Percentiles rank a stretch among this genome's conserved stretches.
Evolutionary conservation across 2,797 vertebrate species (phyloP).

Genomic region (Ctenopoma multispine): DNA sequence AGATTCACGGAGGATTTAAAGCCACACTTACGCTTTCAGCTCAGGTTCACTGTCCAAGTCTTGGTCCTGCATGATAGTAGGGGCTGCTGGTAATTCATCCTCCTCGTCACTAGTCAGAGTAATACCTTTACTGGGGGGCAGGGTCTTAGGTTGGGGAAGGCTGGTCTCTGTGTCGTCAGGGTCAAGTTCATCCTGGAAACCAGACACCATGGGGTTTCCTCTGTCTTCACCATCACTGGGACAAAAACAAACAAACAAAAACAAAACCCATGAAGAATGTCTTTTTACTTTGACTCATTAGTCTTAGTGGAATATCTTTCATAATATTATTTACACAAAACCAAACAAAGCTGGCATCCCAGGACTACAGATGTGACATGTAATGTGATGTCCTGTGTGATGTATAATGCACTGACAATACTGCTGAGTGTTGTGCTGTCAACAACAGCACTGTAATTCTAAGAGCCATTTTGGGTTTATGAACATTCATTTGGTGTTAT

Average conservation of each 20-base stretch:
- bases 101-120: slow-evolving; percentile 91
- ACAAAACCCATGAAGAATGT: background rate
- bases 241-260: too few relatives aligned
- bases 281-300: background rate
- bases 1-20: background rate
- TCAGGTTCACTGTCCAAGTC: slow-evolving; percentile 77
- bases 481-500: too few relatives aligned
- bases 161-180: slow-evolving; percentile 84
- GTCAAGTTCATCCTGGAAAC: slow-evolving; percentile 94
- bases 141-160: slow-evolving; percentile 57
- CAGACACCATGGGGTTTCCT: slow-evolving; percentile 94
- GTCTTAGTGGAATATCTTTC: too few relatives aligned
- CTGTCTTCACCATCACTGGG: slow-evolving; percentile 88
- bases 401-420: too few relatives aligned
- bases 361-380: too few relatives aligned
- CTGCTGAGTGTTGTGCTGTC: too few relatives aligned
- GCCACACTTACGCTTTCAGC: slow-evolving; percentile 81
- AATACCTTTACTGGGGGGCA: slow-evolving; percentile 82
- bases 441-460: too few relatives aligned
- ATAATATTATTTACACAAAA: too few relatives aligned
- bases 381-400: too few relatives aligned
- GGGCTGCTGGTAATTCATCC: slow-evolving; percentile 50
- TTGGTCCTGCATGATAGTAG: slow-evolving; percentile 59
- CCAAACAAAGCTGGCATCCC: too few relatives aligned
- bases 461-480: too few relatives aligned